Conservation (phyloP, 2,113 vertebrate species). For the Cariama cristata region DNA sequence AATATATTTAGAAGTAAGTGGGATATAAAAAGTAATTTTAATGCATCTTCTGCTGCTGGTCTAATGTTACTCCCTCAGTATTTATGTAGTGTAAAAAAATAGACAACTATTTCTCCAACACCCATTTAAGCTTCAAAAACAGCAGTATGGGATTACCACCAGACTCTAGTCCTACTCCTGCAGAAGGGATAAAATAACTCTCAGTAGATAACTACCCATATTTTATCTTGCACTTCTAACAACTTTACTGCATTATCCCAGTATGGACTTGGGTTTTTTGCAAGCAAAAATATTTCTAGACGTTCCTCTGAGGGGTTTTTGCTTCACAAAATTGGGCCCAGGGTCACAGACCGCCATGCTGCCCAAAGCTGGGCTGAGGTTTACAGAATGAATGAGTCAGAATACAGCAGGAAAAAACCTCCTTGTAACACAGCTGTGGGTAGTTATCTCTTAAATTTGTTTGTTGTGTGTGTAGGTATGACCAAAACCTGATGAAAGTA, state of each 20-base stretch:
- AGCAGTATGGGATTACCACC: not conserved
- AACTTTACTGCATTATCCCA: not conserved
- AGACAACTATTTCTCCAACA: not conserved
- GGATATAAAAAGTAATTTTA: not conserved
- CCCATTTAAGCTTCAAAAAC: not conserved
- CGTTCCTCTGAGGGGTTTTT: not conserved
- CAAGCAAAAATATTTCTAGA: not conserved
- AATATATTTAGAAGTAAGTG: not conserved
- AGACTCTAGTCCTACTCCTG: not conserved
- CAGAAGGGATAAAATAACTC: not conserved
- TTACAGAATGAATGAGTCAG: not conserved
- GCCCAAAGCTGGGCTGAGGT: not conserved
- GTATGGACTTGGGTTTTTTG: not conserved
- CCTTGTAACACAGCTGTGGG: not conserved
- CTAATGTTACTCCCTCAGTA: not conserved
- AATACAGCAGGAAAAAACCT: not conserved
- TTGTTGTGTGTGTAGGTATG: not conserved
- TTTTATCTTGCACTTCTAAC: not conserved
- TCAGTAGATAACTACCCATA: not conserved
- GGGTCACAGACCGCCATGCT: not conserved
- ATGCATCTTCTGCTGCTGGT: not conserved
- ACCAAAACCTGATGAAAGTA: conserved; percentile 11
- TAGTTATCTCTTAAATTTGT: not conserved
- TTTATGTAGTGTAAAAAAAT: not conserved
- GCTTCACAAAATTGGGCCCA: not conserved